Evolutionary conservation across 1,140 invertebrate genomes (phyloP), one percentile per base, ranked within the genome.

Genomic region (Chironomus striatipennis): DNA sequence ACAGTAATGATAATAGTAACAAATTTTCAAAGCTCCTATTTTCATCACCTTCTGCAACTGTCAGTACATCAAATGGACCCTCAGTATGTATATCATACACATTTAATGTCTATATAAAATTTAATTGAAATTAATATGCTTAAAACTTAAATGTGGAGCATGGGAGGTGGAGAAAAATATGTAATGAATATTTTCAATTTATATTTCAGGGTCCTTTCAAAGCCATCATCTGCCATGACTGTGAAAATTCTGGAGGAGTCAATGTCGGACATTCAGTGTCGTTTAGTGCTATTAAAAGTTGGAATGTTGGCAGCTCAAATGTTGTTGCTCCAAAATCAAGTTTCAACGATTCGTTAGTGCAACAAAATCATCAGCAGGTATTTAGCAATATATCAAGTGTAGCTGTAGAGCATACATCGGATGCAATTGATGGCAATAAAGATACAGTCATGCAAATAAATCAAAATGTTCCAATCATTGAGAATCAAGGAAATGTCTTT

Each of bases 211-310:
- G 65, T 18, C 65, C 65, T 8, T 70, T 70, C 10, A 70, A 70
- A 20, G 65, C 65, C 18, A 70, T 70, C 17, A 70, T 70, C 18
- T 70, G 65, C 65, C 65, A 70, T 70, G 65, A 70, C 20, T 70
- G 65, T 70, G 65, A 70, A 70, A 70, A 70, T 21, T 70, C 65
- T 20, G 65, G 20, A 67, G 18, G 64, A 21, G 20, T 21, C 20
- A 18, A 70, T 21, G 20, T 12, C 17, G 65, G 65, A 70, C 65
- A 70, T 20, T 70, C 65, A 18, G 65, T 70, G 20, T 70, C 65
- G 18, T 70, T 70, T 21, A 70, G 65, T 12, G 65, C 65, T 8
- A 70, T 70, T 20, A 70, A 70, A 70, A 70, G 65, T 21, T 70
- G 65, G 65, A 70, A 70, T 70, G 65, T 70, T 18, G 65, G 65